Conservation (phyloP, 2,888 invertebrate species). For the Oligia strigilis region DNA sequence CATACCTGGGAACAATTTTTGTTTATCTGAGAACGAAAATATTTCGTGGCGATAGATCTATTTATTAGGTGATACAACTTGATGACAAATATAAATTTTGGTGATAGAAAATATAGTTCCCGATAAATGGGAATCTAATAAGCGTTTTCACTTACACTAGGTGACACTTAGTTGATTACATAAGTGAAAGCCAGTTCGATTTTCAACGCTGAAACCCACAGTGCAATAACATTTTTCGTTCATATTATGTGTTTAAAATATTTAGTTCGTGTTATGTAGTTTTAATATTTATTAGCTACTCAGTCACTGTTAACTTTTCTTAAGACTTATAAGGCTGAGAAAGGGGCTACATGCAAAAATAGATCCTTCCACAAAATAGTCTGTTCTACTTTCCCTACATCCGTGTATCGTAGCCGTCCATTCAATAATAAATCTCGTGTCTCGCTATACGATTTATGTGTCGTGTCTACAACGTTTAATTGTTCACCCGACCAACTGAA, state of each 20-base stretch:
- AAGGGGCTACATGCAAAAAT: not conserved
- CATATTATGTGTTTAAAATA: not conserved
- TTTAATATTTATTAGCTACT: not conserved
- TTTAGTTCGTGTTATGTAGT: not conserved
- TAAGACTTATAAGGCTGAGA: not conserved
- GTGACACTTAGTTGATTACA: too few species aligned
- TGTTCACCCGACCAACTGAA: conserved; percentile 27
- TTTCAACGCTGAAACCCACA: not conserved
- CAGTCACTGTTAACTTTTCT: not conserved
- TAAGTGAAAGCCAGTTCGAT: not conserved
- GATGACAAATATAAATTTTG: too few species aligned
- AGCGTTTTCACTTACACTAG: too few species aligned
- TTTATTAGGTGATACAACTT: too few species aligned
- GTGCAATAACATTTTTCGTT: not conserved
- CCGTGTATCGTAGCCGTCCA: conserved; percentile 10
- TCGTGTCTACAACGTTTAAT: conserved; percentile 37
- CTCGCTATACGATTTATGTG: conserved; percentile 36
- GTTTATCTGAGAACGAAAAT: too few species aligned
- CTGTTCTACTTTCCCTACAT: conserved; percentile 1
- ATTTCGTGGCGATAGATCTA: too few species aligned
- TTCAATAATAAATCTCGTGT: conserved; percentile 41
- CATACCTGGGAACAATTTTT: too few species aligned
- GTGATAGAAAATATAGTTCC: too few species aligned
- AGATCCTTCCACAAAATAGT: not conserved
- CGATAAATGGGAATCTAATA: too few species aligned